Percentiles rank a stretch among this genome's conserved stretches.
These are phyloP conservation scores for Aurelia aurita DNA, from an alignment of 30 jellyfish, hydroid and myxozoan species.

Conservation along the genomic window DNA sequence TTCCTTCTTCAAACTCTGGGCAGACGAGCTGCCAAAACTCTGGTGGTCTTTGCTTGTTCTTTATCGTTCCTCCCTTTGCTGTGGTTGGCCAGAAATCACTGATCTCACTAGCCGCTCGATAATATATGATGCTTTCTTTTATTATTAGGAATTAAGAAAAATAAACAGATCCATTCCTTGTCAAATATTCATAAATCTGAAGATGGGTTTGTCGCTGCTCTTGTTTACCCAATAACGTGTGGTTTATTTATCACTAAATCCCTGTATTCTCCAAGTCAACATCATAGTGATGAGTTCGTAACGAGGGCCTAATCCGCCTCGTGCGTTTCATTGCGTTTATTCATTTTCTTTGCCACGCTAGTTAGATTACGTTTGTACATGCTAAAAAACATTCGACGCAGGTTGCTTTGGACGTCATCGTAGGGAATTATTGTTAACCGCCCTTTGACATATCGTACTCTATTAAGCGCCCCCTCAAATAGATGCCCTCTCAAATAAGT, in stretches of 20 bases:
- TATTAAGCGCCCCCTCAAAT: too few species aligned
- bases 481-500: too few species aligned
- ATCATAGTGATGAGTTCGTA: conserved; percentile 7
- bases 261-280: conserved; percentile 4
- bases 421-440: too few species aligned
- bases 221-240: conserved; percentile 51
- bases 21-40: too few species aligned
- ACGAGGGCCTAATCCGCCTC: conserved; percentile 47
- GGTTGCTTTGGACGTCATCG: too few species aligned
- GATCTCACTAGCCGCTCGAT: not conserved
- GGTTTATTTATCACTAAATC: conserved; percentile 52
- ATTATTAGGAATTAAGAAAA: conserved; percentile 24
- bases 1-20: not conserved
- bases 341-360: not conserved
- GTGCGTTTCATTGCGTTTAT: not conserved
- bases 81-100: not conserved
- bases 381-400: too few species aligned
- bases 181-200: conserved; percentile 30
- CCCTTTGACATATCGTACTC: too few species aligned
- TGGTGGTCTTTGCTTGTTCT: too few species aligned
- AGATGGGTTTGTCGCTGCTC: conserved; percentile 25
- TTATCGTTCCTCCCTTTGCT: not conserved
- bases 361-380: not conserved
- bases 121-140: conserved; percentile 4
- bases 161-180: conserved; percentile 24